phyloP scores from a whole-genome alignment of 1,140 invertebrate genomes.

The Gonioctena quinquepunctata region DNA sequence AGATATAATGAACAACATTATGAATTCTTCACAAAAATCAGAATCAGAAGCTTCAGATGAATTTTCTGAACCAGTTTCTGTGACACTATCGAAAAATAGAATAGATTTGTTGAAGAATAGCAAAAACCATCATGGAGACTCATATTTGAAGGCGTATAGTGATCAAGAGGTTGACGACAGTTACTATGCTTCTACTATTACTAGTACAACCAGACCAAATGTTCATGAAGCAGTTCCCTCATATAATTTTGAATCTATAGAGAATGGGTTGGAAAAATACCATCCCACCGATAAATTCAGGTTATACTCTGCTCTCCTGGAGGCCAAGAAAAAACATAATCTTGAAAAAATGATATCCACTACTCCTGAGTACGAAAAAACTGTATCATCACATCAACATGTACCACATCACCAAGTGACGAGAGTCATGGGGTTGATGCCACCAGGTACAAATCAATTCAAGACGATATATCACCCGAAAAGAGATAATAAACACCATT shows the following conservation, averaged over 20 bases:
- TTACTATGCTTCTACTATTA: neutral
- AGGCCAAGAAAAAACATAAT: neutral
- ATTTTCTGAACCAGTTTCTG: conserved; percentile 14
- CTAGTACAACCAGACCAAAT: neutral
- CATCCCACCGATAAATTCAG: neutral
- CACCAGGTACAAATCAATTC: conserved; percentile 33
- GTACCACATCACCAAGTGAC: conserved; percentile 30
- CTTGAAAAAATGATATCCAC: neutral
- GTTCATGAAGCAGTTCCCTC: neutral
- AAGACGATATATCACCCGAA: conserved; percentile 31
- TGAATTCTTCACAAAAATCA: conserved; percentile 26
- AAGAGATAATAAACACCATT: conserved; percentile 8
- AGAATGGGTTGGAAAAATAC: conserved; percentile 9
- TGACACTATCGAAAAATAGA: conserved; percentile 9
- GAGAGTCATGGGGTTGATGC: conserved; percentile 32
- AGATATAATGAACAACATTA: conserved; percentile 53
- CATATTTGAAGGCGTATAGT: conserved; percentile 8
- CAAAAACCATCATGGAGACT: neutral
- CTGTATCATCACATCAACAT: no score
- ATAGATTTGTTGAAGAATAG: neutral
- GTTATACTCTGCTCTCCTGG: neutral
- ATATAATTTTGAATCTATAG: neutral
- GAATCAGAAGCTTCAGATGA: neutral
- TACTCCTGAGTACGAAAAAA: neutral
- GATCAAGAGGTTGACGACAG: conserved; percentile 18